Conservation (phyloP, 2,888 invertebrate genomes). For the Carpatolechia fugitivella region DNA sequence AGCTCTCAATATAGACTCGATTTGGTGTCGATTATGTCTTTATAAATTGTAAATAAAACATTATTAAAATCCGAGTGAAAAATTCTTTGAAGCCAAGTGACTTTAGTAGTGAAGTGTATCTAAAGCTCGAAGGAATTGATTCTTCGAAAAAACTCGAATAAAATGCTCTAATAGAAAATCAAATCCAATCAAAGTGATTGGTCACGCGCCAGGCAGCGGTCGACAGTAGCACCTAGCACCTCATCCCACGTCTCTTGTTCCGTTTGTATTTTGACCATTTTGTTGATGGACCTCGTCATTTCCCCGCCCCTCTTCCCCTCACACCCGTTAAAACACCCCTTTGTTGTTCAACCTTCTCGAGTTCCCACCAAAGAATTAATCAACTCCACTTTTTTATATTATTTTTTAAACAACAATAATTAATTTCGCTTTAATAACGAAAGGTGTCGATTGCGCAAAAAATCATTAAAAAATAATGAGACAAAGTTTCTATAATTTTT, state of each 20-base stretch:
- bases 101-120: slow-evolving; percentile 47
- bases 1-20: slow-evolving; percentile 14
- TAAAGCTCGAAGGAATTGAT: slow-evolving; percentile 58
- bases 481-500: slow-evolving; percentile 43
- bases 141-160: slow-evolving; percentile 45
- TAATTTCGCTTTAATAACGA: slow-evolving; percentile 63
- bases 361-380: slow-evolving; percentile 65
- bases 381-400: slow-evolving; percentile 47
- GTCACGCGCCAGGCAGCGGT: slow-evolving; percentile 51
- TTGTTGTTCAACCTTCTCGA: slow-evolving; percentile 68
- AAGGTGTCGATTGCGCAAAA: slow-evolving; percentile 67
- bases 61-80: slow-evolving; percentile 6
- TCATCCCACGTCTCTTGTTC: slow-evolving; percentile 32
- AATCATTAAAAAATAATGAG: slow-evolving; percentile 61
- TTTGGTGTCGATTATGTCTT: slow-evolving; percentile 20
- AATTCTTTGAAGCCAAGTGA: slow-evolving; percentile 19
- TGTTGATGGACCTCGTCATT: slow-evolving; percentile 16
- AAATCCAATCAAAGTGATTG: slow-evolving; percentile 66
- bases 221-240: slow-evolving; percentile 40
- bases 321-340: slow-evolving; percentile 37
- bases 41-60: not conserved
- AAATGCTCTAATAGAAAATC: slow-evolving; percentile 64
- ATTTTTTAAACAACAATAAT: slow-evolving; percentile 59
- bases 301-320: slow-evolving; percentile 8
- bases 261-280: slow-evolving; percentile 28